Percentiles rank a stretch among this genome's conserved stretches.
Conservation (phyloP, 2,797 vertebrate species). For the Microctenopoma lineatum region DNA sequence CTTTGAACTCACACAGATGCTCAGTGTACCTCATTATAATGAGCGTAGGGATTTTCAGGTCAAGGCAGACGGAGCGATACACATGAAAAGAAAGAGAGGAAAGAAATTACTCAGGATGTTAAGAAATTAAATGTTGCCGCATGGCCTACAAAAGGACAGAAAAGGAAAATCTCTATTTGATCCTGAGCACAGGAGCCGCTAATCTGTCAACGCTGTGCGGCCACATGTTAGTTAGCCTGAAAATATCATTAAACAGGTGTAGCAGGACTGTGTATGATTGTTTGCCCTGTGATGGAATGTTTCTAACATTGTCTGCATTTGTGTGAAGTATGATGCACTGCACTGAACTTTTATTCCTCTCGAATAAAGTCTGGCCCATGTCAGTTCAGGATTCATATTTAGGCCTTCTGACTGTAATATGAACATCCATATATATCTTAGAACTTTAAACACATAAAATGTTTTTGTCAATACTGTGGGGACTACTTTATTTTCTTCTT, state of each 20-base stretch:
- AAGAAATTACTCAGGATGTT: slow-evolving; percentile 30
- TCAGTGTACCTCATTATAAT: slow-evolving; percentile 47
- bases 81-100: slow-evolving; percentile 3
- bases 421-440: not conserved
- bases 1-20: slow-evolving; percentile 33
- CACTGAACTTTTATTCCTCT: too few species aligned
- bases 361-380: too few species aligned
- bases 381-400: not conserved
- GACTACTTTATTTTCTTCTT: not conserved
- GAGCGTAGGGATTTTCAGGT: slow-evolving; percentile 40
- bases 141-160: slow-evolving; percentile 19
- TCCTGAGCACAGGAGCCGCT: not conserved
- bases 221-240: not conserved
- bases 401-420: not conserved
- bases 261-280: not conserved
- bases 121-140: slow-evolving; percentile 40
- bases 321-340: too few species aligned
- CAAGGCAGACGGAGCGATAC: slow-evolving; percentile 47
- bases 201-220: not conserved
- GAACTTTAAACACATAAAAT: not conserved
- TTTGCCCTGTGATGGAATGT: not conserved
- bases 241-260: not conserved
- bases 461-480: not conserved
- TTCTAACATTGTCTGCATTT: too few species aligned
- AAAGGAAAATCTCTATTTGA: slow-evolving; percentile 11